phyloP scores from a whole-genome alignment of 2,888 invertebrate species.

The Nephrocerus scutellatus region DNA sequence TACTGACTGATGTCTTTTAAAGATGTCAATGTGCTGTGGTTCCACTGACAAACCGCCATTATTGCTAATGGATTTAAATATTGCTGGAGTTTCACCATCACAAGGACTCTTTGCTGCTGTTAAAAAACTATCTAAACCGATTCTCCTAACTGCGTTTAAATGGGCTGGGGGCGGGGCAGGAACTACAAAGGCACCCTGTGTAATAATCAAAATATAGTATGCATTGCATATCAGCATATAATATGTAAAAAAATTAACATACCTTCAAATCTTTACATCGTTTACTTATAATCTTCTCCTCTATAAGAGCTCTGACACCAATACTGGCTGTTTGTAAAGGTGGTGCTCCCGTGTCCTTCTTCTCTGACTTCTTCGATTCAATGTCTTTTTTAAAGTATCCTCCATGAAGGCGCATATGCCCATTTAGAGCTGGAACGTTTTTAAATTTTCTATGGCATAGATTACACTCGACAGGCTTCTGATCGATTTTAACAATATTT shows the following conservation, averaged over 20 bases:
- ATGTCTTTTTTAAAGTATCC: constrained; percentile 95
- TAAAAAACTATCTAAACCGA: constrained; percentile 43
- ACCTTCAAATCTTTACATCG: constrained; percentile 53
- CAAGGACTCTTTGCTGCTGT: constrained; percentile 25
- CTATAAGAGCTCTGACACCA: constrained; percentile 81
- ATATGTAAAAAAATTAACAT: constrained; percentile 5
- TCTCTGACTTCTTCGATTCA: constrained; percentile 77
- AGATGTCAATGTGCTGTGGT: constrained; percentile 40
- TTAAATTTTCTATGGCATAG: constrained; percentile 94
- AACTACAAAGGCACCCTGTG: constrained; percentile 47
- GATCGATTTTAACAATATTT: constrained; percentile 53
- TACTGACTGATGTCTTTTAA: constrained; percentile 28
- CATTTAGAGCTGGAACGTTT: constrained; percentile 95
- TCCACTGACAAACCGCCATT: no score
- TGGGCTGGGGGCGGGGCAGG: constrained; percentile 44
- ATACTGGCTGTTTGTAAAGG: constrained; percentile 89
- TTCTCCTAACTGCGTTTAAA: constrained; percentile 40
- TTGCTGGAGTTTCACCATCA: constrained; percentile 29
- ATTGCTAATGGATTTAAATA: constrained; percentile 30
- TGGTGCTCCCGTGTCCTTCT: constrained; percentile 74
- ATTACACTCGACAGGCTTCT: constrained; percentile 89
- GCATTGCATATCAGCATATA: neutral
- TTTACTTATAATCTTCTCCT: constrained; percentile 88
- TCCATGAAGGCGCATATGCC: constrained; percentile 96
- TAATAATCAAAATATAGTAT: neutral